Conservation (phyloP, 2,113 vertebrate genomes). For the Columba janthina region DNA sequence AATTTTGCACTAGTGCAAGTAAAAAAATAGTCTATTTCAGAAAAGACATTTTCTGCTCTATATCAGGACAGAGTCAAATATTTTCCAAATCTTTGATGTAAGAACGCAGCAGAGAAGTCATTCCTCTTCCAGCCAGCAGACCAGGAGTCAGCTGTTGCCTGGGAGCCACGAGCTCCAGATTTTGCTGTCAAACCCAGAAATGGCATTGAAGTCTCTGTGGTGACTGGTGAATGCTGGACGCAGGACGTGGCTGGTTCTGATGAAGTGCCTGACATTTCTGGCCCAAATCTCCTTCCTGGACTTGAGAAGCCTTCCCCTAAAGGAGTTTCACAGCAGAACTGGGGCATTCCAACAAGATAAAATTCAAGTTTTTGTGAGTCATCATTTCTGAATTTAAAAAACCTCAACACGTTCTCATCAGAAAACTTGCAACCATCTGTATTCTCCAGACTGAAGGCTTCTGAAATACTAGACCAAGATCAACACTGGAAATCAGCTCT, state of each 20-base stretch:
- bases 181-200: neutral
- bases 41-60: neutral
- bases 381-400: neutral
- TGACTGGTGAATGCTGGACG: rapidly evolving
- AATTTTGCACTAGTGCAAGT: rapidly evolving
- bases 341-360: neutral
- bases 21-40: neutral
- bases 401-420: neutral
- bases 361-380: neutral
- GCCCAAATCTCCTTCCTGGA: neutral
- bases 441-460: neutral
- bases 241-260: neutral
- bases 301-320: neutral
- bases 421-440: neutral
- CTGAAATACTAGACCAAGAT: neutral
- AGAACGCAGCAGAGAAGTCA: neutral
- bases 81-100: neutral
- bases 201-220: neutral
- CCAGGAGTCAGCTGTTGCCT: neutral
- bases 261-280: neutral
- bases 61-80: neutral
- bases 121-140: neutral
- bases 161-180: neutral
- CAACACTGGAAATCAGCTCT: neutral
- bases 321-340: neutral